Evolutionary conservation across 1,140 invertebrate species (phyloP).

Genomic region (Tigriopus japonicus): DNA sequence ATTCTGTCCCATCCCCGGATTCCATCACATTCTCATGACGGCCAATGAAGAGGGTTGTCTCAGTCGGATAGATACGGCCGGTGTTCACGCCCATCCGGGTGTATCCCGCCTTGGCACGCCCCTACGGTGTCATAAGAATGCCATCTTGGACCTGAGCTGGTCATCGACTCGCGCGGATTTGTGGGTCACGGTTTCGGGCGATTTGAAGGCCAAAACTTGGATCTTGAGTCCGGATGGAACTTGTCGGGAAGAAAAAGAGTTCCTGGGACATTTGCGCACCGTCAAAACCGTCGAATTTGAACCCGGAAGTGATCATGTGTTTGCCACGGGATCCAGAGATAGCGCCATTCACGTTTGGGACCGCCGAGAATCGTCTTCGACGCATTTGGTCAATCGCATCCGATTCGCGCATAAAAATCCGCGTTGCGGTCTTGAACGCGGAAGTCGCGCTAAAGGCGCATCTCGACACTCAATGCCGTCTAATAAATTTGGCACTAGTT

Average conservation of each 20-base stretch:
- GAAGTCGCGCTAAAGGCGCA: too few relatives aligned
- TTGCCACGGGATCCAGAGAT: constrained; percentile 64
- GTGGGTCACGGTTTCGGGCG: constrained; percentile 60
- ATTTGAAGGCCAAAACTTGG: constrained; percentile 56
- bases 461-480: constrained; percentile 30
- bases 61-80: constrained; percentile 1
- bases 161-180: constrained; percentile 42
- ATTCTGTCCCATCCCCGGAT: constrained; percentile 25
- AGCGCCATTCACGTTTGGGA: constrained; percentile 68
- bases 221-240: constrained; percentile 30
- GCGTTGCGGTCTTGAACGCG: too few relatives aligned
- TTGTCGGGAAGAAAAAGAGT: constrained; percentile 33
- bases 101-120: too few relatives aligned
- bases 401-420: background rate
- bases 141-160: constrained; percentile 72
- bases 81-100: background rate
- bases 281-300: constrained; percentile 54
- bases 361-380: constrained; percentile 18
- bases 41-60: constrained; percentile 66
- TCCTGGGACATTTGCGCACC: constrained; percentile 50
- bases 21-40: constrained; percentile 48
- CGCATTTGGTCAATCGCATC: background rate
- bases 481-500: constrained; percentile 28
- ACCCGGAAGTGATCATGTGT: constrained; percentile 39
- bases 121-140: constrained; percentile 54